Conservation (phyloP, 1,140 invertebrate genomes). For the Eurosta solidaginis region DNA sequence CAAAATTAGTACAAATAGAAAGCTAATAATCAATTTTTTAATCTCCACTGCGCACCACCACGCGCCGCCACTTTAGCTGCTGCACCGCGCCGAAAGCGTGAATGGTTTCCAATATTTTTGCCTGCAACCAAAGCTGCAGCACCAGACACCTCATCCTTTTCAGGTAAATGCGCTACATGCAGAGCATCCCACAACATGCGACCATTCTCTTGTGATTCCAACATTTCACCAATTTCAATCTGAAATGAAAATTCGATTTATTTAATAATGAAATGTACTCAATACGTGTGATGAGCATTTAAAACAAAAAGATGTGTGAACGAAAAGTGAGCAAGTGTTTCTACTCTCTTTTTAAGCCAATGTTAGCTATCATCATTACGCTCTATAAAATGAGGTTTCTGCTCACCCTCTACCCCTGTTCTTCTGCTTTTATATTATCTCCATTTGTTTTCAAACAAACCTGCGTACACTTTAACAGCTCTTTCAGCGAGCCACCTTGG, state of each 20-base stretch:
- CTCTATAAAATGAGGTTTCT: background rate
- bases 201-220: constrained; percentile 71
- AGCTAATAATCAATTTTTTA: constrained; percentile 33
- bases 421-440: background rate
- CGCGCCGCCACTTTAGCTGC: constrained; percentile 29
- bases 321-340: too few relatives aligned
- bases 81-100: constrained; percentile 53
- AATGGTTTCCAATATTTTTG: constrained; percentile 47
- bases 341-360: too few relatives aligned
- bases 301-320: background rate
- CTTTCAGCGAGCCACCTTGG: constrained; percentile 75
- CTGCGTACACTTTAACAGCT: constrained; percentile 65
- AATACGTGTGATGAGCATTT: too few relatives aligned
- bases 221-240: constrained; percentile 68
- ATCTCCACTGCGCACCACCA: constrained; percentile 4
- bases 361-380: too few relatives aligned
- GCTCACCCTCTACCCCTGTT: background rate
- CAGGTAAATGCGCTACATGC: constrained; percentile 65
- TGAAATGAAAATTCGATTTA: constrained; percentile 48
- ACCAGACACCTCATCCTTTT: constrained; percentile 57
- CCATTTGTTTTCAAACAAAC: background rate
- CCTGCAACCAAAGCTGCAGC: constrained; percentile 46
- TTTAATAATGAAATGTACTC: background rate
- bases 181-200: constrained; percentile 67
- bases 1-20: too few relatives aligned